Conservation (phyloP, 2,113 vertebrate species). For the Athene cunicularia region DNA sequence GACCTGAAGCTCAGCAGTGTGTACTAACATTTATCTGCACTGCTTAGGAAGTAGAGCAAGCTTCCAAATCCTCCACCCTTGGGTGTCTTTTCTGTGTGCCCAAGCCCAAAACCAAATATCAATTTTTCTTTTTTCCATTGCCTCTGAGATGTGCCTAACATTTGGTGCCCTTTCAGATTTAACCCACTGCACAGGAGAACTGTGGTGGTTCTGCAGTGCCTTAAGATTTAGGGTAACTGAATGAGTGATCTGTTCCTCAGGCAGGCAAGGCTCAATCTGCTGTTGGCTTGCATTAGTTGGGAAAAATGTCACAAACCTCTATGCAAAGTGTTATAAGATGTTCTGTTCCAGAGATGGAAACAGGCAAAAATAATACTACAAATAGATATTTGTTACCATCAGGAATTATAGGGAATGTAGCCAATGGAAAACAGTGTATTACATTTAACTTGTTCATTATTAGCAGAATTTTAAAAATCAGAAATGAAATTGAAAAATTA, state of each 20-base stretch:
- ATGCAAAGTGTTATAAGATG: accelerated
- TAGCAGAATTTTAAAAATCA: background rate
- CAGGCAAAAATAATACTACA: background rate
- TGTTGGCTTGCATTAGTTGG: background rate
- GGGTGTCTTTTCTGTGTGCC: background rate
- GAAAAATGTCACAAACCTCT: background rate
- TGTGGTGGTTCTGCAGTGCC: background rate
- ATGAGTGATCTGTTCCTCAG: background rate
- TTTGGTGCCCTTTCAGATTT: background rate
- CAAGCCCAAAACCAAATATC: background rate
- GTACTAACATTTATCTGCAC: background rate
- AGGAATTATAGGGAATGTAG: background rate
- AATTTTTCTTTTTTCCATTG: background rate
- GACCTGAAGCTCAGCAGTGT: background rate
- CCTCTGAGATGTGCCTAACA: background rate
- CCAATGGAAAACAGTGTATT: background rate
- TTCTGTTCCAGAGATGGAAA: background rate
- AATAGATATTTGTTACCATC: background rate
- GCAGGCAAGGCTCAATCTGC: background rate
- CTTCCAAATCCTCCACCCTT: background rate
- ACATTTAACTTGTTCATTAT: background rate
- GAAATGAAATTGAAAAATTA: background rate
- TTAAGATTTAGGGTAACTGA: background rate
- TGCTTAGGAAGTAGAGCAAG: background rate
- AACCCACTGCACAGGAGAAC: background rate